A percentile compares a stretch with the other conserved stretches of the same genome.
phyloP scores from a whole-genome alignment of 2,113 vertebrate genomes.

The Macheiramphus alcinus region DNA sequence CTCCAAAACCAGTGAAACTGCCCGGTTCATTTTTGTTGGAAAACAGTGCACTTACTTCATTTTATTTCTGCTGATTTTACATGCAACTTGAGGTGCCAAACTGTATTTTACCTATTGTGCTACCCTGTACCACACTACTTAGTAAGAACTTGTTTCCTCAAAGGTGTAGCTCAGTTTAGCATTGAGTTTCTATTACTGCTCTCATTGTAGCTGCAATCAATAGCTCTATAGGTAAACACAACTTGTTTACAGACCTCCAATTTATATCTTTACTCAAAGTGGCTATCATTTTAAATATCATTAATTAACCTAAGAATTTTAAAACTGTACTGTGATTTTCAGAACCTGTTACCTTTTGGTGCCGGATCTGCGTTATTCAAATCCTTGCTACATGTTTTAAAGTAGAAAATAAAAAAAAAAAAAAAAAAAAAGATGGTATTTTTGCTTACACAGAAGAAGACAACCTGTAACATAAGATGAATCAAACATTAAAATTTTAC shows the following conservation, averaged over 20 bases:
- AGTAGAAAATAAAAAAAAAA: conserved; percentile 54
- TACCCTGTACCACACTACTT: conserved; percentile 65
- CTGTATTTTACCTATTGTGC: conserved; percentile 72
- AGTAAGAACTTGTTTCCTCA: conserved; percentile 70
- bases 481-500: conserved; percentile 75
- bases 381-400: conserved; percentile 81
- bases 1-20: conserved; percentile 61
- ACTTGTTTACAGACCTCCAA: conserved; percentile 73
- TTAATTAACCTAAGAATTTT: conserved; percentile 76
- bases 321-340: conserved; percentile 83
- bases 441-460: conserved; percentile 77
- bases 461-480: conserved; percentile 72
- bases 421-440: conserved; percentile 71
- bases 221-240: conserved; percentile 73
- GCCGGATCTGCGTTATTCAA: conserved; percentile 74
- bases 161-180: conserved; percentile 73
- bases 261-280: conserved; percentile 82
- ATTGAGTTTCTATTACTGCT: conserved; percentile 70
- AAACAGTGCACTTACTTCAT: conserved; percentile 65
- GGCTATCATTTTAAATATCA: conserved; percentile 80
- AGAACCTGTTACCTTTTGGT: conserved; percentile 80
- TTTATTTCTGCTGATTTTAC: conserved; percentile 69
- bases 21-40: conserved; percentile 63
- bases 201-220: conserved; percentile 73
- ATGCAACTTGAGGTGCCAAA: conserved; percentile 75